Conservation (phyloP, 2,888 invertebrate species). For the Sinopyrophorus schimmeli region DNA sequence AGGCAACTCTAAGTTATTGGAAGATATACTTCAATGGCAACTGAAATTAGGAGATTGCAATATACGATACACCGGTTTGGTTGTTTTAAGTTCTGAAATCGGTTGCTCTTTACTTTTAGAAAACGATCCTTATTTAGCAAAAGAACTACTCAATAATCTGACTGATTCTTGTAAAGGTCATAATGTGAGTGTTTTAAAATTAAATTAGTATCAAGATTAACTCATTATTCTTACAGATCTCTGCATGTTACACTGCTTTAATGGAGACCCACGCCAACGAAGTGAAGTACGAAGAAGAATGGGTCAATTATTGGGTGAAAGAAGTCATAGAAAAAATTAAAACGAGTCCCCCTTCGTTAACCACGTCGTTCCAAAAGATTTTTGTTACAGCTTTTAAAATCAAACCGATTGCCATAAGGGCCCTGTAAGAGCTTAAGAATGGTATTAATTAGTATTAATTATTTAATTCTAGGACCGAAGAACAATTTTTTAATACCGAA, state of each 20-base stretch:
- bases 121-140: slow-evolving; percentile 49
- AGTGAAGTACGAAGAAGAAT: slow-evolving; percentile 46
- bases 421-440: slow-evolving; percentile 40
- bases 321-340: slow-evolving; percentile 36
- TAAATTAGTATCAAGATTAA: too few species aligned
- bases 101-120: slow-evolving; percentile 50
- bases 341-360: slow-evolving; percentile 44
- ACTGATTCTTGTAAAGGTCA: slow-evolving; percentile 41
- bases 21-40: slow-evolving; percentile 18
- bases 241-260: slow-evolving; percentile 60
- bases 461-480: slow-evolving; percentile 28
- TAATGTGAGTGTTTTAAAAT: slow-evolving; percentile 20
- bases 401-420: slow-evolving; percentile 46
- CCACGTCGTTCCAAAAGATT: slow-evolving; percentile 51
- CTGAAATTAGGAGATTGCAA: slow-evolving; percentile 23
- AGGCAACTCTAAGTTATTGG: slow-evolving; percentile 6
- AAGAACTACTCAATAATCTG: slow-evolving; percentile 48
- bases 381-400: slow-evolving; percentile 50
- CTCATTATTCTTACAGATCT: slow-evolving; percentile 51
- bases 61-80: slow-evolving; percentile 43
- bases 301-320: slow-evolving; percentile 58
- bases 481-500: slow-evolving; percentile 30
- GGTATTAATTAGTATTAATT: neutral
- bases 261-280: slow-evolving; percentile 57
- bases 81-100: slow-evolving; percentile 44